Evolutionary conservation across 2,888 invertebrate genomes (phyloP).

Genomic region (Coremacera marginata): DNA sequence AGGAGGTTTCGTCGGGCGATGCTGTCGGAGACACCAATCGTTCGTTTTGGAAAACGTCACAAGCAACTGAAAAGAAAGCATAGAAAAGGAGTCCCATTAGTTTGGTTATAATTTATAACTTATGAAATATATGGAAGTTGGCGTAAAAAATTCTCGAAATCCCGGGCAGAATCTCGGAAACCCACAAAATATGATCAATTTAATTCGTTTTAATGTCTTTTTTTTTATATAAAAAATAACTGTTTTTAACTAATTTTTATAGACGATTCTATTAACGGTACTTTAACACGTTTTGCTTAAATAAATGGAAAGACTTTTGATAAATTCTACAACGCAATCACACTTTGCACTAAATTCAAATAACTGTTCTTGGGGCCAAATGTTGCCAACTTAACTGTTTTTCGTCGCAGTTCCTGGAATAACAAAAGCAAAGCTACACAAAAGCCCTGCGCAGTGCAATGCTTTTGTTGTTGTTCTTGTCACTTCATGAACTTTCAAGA

Average conservation of each 20-base stretch:
- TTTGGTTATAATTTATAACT: not conserved
- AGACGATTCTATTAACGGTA: conserved; percentile 14
- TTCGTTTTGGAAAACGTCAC: conserved; percentile 38
- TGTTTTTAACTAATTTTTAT: not conserved
- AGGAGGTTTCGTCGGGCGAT: conserved; percentile 23
- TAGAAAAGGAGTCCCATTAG: conserved; percentile 8
- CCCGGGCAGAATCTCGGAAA: not conserved
- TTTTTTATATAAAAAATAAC: conserved; percentile 21
- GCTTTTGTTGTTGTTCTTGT: conserved; percentile 5
- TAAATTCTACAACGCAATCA: not conserved
- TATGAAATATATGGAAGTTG: no score
- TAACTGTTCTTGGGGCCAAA: conserved; percentile 43
- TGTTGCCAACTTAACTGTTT: conserved; percentile 43
- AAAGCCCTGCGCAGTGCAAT: not conserved
- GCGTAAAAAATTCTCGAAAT: no score
- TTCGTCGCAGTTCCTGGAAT: not conserved
- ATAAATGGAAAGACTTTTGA: not conserved
- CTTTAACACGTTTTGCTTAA: not conserved
- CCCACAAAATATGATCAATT: conserved; percentile 22
- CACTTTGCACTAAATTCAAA: conserved; percentile 38
- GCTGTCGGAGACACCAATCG: conserved; percentile 47
- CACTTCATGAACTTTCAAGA: not conserved
- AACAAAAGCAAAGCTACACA: not conserved
- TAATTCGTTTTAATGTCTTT: conserved; percentile 17
- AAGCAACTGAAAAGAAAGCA: conserved; percentile 43